Conservation (phyloP, 2,888 invertebrate genomes). For the Neelides folsomi region DNA sequence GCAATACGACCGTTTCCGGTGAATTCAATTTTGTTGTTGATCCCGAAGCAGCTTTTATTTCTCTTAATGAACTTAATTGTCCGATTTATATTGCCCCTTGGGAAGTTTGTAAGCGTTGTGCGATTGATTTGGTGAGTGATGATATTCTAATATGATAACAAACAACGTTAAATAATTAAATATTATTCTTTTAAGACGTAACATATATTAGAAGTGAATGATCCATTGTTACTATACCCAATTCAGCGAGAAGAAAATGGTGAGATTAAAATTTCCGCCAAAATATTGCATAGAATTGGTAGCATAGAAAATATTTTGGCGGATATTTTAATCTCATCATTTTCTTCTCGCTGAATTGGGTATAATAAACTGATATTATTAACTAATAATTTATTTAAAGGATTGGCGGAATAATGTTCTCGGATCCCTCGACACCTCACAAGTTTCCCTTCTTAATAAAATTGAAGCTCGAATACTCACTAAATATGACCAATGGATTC, state of each 20-base stretch:
- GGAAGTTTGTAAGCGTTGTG: constrained; percentile 35
- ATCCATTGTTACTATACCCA: no score
- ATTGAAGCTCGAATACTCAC: constrained; percentile 38
- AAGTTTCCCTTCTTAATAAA: constrained; percentile 42
- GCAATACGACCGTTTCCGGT: constrained; percentile 36
- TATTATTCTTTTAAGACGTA: no score
- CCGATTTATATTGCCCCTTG: constrained; percentile 39
- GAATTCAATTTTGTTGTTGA: constrained; percentile 45
- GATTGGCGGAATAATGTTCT: constrained; percentile 44
- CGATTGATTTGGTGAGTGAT: constrained; percentile 14
- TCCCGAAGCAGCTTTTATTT: constrained; percentile 43
- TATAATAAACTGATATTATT: no score
- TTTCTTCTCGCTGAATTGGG: no score
- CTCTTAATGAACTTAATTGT: constrained; percentile 37
- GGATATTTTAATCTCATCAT: no score
- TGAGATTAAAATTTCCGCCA: no score
- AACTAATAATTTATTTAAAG: constrained; percentile 35
- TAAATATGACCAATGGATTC: constrained; percentile 18
- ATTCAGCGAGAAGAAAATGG: no score
- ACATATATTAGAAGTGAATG: no score
- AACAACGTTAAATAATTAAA: neutral
- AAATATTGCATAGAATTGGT: no score
- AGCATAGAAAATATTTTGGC: no score
- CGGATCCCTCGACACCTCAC: constrained; percentile 38
- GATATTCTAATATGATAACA: neutral